A percentile compares a stretch with the other conserved stretches of the same genome.
Conservation (phyloP, 1,140 invertebrate genomes). For the Eumaeus atala region DNA sequence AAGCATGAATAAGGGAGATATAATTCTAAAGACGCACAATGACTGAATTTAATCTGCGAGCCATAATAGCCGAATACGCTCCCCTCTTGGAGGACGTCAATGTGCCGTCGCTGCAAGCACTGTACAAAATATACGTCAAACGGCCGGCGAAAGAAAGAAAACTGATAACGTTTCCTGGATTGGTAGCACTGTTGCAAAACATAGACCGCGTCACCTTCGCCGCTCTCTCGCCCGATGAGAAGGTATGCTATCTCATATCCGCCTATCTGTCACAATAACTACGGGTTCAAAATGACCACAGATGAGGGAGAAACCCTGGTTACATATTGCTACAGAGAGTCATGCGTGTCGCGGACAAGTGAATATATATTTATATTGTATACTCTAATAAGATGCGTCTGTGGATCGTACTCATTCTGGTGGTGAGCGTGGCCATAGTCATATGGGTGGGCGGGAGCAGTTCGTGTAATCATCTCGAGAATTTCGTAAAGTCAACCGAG, state of each 20-base stretch:
- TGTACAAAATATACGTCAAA: background rate
- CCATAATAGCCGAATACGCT: background rate
- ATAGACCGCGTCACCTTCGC: slow-evolving; percentile 3
- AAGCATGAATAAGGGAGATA: background rate
- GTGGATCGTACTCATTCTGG: slow-evolving; percentile 5
- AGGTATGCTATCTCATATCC: slow-evolving; percentile 8
- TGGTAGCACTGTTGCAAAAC: slow-evolving; percentile 6
- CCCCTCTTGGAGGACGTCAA: too few relatives aligned
- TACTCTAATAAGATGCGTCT: slow-evolving; percentile 7
- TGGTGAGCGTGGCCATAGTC: background rate
- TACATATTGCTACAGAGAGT: too few relatives aligned
- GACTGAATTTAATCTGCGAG: slow-evolving; percentile 10
- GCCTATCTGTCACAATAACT: slow-evolving; percentile 5
- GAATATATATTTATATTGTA: background rate
- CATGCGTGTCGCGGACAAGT: too few relatives aligned
- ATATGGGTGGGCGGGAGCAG: slow-evolving; percentile 7
- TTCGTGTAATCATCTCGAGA: slow-evolving; percentile 5
- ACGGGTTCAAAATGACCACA: background rate
- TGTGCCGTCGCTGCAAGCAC: background rate
- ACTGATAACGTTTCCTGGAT: background rate
- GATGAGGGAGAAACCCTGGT: too few relatives aligned
- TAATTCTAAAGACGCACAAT: slow-evolving; percentile 8
- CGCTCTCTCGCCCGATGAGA: slow-evolving; percentile 6
- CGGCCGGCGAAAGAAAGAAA: too few relatives aligned
- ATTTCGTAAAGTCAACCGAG: slow-evolving; percentile 6